Conservation (phyloP, 92 coral and sea anemone species). For the Paramuricea clavata region DNA sequence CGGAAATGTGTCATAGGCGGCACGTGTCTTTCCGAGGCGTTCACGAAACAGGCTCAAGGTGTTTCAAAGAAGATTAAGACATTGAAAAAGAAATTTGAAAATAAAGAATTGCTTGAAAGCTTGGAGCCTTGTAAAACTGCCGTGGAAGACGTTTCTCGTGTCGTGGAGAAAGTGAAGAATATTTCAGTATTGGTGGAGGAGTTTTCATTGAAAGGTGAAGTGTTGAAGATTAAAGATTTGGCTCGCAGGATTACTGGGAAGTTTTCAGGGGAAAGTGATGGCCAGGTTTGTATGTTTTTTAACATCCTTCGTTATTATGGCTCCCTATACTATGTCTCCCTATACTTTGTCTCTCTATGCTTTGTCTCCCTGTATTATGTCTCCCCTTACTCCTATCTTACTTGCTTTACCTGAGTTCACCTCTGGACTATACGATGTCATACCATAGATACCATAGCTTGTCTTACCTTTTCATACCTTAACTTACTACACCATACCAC, state of each 20-base stretch:
- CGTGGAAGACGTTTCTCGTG: slow-evolving; percentile 74
- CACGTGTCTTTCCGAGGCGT: slow-evolving; percentile 82
- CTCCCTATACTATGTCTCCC: no score
- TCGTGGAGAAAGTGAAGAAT: slow-evolving; percentile 76
- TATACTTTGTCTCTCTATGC: no score
- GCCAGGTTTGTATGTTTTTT: neutral
- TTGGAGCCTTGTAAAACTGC: slow-evolving; percentile 78
- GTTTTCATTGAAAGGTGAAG: slow-evolving; percentile 87
- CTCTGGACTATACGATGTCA: no score
- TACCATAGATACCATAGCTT: no score
- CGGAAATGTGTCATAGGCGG: slow-evolving; percentile 88
- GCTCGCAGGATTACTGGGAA: slow-evolving; percentile 82
- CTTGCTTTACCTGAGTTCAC: no score
- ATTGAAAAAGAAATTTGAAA: slow-evolving; percentile 60
- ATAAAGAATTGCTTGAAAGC: slow-evolving; percentile 85
- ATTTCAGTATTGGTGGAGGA: slow-evolving; percentile 77
- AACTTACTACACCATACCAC: no score
- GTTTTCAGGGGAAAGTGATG: slow-evolving; percentile 43
- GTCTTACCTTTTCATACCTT: no score
- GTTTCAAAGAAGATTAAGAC: slow-evolving; percentile 72
- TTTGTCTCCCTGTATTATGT: no score
- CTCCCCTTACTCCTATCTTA: no score
- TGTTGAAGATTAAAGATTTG: slow-evolving; percentile 79
- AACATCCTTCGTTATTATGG: no score
- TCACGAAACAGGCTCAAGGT: slow-evolving; percentile 83